Conservation (phyloP, 2,797 vertebrate genomes). For the Sebastes melanostomus region DNA sequence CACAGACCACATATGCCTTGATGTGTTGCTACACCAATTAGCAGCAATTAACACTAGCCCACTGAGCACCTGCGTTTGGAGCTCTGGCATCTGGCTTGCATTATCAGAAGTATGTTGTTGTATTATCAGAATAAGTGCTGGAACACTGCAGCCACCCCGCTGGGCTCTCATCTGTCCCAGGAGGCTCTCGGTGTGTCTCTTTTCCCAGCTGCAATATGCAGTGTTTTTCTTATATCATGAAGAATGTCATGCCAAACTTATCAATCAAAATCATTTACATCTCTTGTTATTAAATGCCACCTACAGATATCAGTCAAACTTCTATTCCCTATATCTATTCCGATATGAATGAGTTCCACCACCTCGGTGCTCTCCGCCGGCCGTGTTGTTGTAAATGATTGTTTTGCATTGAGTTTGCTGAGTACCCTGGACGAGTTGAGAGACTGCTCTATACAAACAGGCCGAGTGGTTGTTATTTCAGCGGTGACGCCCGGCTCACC, state of each 20-base stretch:
- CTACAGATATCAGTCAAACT: conserved; percentile 6
- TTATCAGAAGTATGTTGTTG: conserved; percentile 69
- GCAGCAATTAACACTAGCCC: conserved; percentile 84
- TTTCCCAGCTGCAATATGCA: conserved; percentile 15
- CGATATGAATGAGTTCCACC: conserved; percentile 14
- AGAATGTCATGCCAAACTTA: conserved; percentile 5
- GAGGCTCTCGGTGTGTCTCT: conserved; percentile 3
- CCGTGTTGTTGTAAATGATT: conserved; percentile 70
- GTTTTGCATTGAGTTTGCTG: conserved; percentile 70
- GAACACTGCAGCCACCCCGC: conserved; percentile 47
- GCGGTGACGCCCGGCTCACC: conserved; percentile 46
- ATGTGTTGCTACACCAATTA: conserved; percentile 83
- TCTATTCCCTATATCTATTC: background rate
- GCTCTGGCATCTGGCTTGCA: conserved; percentile 72
- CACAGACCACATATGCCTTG: conserved; percentile 58
- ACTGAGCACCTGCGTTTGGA: conserved; percentile 78
- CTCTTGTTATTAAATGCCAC: conserved; percentile 31
- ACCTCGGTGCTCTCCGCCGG: conserved; percentile 12
- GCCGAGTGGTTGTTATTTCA: conserved; percentile 73
- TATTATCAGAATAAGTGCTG: conserved; percentile 60
- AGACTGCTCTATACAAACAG: conserved; percentile 73
- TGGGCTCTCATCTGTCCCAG: conserved; percentile 22
- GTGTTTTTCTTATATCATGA: conserved; percentile 1
- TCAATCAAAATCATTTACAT: conserved; percentile 24
- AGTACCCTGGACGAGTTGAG: conserved; percentile 54